Percentiles rank a stretch among this genome's conserved stretches.
Conservation (phyloP, 2,797 vertebrate species). For the Poeciliopsis infans region DNA sequence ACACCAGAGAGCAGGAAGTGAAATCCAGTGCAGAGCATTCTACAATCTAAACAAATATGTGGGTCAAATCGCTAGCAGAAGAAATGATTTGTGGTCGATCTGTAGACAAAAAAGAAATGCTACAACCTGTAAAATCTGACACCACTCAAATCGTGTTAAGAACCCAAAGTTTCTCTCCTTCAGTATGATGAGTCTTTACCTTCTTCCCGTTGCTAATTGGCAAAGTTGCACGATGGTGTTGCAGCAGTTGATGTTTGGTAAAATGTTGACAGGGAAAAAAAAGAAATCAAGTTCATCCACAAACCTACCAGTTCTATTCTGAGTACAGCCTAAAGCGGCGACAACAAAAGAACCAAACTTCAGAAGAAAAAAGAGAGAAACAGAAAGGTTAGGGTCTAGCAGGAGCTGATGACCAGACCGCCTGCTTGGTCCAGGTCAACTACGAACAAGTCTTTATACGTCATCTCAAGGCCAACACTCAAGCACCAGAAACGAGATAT, state of each 20-base stretch:
- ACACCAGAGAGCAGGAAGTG: too few relatives aligned
- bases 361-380: not conserved
- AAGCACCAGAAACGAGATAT: too few relatives aligned
- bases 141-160: not conserved
- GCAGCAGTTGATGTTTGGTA: too few relatives aligned
- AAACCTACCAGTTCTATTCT: not conserved
- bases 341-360: not conserved
- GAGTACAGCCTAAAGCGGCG: not conserved
- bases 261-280: not conserved
- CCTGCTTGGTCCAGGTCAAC: not conserved
- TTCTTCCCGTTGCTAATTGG: not conserved
- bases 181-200: not conserved
- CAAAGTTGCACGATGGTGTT: too few relatives aligned
- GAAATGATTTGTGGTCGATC: too few relatives aligned
- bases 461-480: not conserved
- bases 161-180: not conserved
- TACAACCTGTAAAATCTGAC: too few relatives aligned
- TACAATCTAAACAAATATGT: too few relatives aligned
- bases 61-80: too few relatives aligned
- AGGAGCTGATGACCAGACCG: not conserved
- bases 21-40: too few relatives aligned
- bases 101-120: too few relatives aligned
- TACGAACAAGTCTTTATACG: not conserved
- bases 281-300: not conserved
- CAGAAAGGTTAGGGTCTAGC: not conserved